Evolutionary conservation across 2,113 vertebrate genomes (phyloP).

Genomic region (Engystomops pustulosus): DNA sequence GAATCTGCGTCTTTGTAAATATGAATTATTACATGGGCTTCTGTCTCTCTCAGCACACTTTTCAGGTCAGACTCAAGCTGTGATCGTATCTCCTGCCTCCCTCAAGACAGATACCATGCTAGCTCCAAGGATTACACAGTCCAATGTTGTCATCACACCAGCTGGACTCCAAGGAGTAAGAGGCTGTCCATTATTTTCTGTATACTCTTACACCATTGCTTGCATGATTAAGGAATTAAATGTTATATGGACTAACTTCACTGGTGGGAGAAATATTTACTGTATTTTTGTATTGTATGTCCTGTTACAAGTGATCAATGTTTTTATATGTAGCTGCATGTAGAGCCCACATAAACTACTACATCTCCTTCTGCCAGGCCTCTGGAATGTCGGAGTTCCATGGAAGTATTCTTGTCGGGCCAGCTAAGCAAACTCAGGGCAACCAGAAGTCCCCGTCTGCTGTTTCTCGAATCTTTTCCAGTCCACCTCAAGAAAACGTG

Average conservation of each 20-base stretch:
- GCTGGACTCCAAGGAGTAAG: conserved; percentile 83
- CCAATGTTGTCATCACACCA: conserved; percentile 83
- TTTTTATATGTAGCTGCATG: neutral
- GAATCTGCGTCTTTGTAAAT: no score
- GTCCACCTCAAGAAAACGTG: conserved; percentile 69
- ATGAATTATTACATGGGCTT: fast-evolving
- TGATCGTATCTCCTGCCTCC: conserved; percentile 86
- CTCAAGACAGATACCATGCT: conserved; percentile 83
- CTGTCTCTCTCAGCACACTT: conserved; percentile 76
- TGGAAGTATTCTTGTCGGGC: conserved; percentile 74
- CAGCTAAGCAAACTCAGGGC: conserved; percentile 70
- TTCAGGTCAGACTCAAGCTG: conserved; percentile 79
- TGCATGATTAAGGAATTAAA: no score
- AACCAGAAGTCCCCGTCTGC: conserved; percentile 69
- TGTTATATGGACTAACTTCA: no score
- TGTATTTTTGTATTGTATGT: no score
- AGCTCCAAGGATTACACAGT: conserved; percentile 74
- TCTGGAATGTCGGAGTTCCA: conserved; percentile 79
- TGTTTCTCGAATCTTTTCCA: conserved; percentile 73
- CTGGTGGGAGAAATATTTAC: no score
- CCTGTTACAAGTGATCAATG: no score
- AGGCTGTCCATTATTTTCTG: neutral
- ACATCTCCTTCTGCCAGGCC: conserved; percentile 68
- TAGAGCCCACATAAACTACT: neutral
- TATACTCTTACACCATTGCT: neutral